Percentiles rank a stretch among this genome's conserved stretches.
These are phyloP conservation scores for Cygnus buccinator DNA, from an alignment of 2,113 vertebrate genomes.

Conservation along the genomic window DNA sequence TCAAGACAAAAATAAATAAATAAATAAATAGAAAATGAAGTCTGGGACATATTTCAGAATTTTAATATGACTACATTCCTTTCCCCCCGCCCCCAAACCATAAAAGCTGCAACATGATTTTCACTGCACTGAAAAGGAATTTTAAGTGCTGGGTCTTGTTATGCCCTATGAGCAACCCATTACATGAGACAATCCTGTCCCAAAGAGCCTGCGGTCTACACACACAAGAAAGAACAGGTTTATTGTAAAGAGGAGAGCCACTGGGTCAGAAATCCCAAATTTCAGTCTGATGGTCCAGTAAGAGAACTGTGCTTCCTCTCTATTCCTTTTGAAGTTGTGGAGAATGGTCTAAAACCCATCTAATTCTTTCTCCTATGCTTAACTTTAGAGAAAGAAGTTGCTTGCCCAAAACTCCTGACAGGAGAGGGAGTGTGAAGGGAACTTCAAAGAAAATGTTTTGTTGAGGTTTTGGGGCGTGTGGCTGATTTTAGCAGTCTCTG, in stretches of 20 bases:
- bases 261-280: background rate
- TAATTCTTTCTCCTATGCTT: background rate
- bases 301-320: background rate
- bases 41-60: background rate
- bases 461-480: background rate
- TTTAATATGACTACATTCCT: background rate
- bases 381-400: background rate
- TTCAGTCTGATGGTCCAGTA: background rate
- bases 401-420: background rate
- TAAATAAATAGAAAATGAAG: background rate
- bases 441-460: background rate
- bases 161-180: background rate
- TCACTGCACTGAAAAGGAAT: background rate
- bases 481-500: background rate
- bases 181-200: background rate
- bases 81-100: background rate
- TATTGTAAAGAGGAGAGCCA: background rate
- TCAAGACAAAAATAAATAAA: constrained; percentile 5
- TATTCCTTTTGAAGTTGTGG: background rate
- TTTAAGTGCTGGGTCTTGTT: rapidly evolving
- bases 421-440: background rate
- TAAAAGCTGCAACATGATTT: background rate
- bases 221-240: background rate
- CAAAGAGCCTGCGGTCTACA: background rate
- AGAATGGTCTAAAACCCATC: background rate